Evolutionary conservation across 1,140 invertebrate species (phyloP), one percentile per base, ranked within the genome.

Genomic region (Anastatus disparis): DNA sequence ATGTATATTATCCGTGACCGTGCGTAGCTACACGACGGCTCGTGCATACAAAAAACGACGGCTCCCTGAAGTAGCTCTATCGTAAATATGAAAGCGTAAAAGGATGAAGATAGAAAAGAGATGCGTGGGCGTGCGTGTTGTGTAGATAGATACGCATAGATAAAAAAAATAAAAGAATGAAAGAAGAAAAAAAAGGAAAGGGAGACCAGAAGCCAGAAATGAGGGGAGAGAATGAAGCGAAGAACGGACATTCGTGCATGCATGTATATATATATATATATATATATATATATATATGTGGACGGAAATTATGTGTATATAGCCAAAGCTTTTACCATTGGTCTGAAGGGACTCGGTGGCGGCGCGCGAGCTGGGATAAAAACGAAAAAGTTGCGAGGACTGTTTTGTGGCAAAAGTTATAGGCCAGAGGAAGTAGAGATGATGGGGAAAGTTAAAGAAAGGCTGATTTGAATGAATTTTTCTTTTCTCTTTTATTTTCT

Each of bases 11-110:
- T 73, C 31, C 29, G 67, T 48, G 74, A 66, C 53, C 75, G 69
- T 73, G 76, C 70, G 71, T n/a, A n/a, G n/a, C n/a, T n/a, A n/a
- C n/a, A n/a, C 70, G 48, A 75, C 74, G 66, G 56, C 71, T 77
- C 78, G 76, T 75, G 79, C 81, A 81, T 80, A 82, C 77, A 81
- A 82, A 84, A 80, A 35, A 35, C n/a, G n/a, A 79, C 74, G 71
- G 20, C 22, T 3, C n/a, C 35, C 4, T 1, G n/a, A n/a, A 26
- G 55, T 26, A 27, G 38, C 26, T n/a, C n/a, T 44, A 44, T 31
- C 40, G 52, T 44, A 15, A n/a, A 53, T 38, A 59, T 70, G 62
- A 69, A 73, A 66, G 69, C 74, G 71, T 42, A 55, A 68, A 74
- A 74, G 71, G 26, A 56, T 66, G 69, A 59, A 76, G 65, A 78